Base-by-base conservation (phyloP, 2,888 invertebrate genomes). In the Sarcophaga variegata region DNA sequence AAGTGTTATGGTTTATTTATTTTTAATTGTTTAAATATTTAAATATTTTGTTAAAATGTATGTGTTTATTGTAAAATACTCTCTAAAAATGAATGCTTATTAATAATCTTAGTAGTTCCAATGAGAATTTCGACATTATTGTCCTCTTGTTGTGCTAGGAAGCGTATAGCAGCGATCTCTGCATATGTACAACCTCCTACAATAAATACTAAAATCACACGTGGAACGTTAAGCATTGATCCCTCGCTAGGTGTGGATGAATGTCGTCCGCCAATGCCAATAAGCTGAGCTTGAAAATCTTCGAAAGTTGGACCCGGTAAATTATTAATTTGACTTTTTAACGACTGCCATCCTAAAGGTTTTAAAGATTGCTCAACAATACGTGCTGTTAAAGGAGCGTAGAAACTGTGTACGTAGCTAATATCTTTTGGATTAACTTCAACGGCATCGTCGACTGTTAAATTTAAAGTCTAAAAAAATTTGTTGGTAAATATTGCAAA, bases 151-250 rank as follows among this genome's bases (percentile, higher is more conserved):
- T 96, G 96, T 14, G 96, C 96, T 25, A 97, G 94, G 90, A 95
- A 96, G 84, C 97, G 94, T 12, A 97, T 91, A 0, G 97, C 96
- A 0, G 97, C 96, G 90, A 97, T 96, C 94, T 99, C 99, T 2
- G 99, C 98, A 94, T 96, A 98, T 0, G 99, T 99, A 92, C 99
- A 98, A 0, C 99, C 99, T 5, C 99, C 99, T 20, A 99, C 96
- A 92, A 99, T 99, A 93, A 99, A 98, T 0, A 99, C 98, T 1
- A 99, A 94, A 11, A 98, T 96, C 3, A 98, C 96, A 88, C 92
- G 91, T 66, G 91, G 91, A 79, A 90, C 90, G 87, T 93, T 91
- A 77, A 92, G 90, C 78, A 92, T 92, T 3, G 96, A 95, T 84
- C 94, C 94, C 75, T 95, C 95, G 89, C 95, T 95, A 0, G 95